Percentiles rank a stretch among this genome's conserved stretches.
Evolutionary conservation across 2,113 vertebrate species (phyloP).

Genomic region (Probosciger aterrimus): DNA sequence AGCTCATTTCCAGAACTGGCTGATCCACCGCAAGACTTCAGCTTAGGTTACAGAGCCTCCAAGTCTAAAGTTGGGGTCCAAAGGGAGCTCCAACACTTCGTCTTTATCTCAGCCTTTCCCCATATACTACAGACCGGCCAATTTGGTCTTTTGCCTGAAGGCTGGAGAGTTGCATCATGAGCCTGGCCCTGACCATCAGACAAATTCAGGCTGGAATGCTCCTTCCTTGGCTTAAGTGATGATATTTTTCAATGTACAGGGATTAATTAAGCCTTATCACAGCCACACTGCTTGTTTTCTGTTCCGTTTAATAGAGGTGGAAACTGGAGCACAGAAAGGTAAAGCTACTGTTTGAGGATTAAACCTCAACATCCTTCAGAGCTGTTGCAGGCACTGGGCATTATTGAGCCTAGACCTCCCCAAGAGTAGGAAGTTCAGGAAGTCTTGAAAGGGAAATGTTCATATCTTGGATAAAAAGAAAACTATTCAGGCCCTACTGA

Average conservation of each 20-base stretch:
- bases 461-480: background rate
- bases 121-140: background rate
- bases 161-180: background rate
- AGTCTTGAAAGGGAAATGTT: background rate
- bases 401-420: background rate
- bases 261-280: constrained; percentile 29
- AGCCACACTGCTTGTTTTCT: background rate
- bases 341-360: background rate
- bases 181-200: background rate
- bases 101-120: background rate
- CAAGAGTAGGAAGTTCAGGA: background rate
- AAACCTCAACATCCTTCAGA: background rate
- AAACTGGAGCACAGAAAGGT: background rate
- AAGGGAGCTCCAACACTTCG: background rate
- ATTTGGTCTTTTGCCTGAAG: constrained; percentile 9
- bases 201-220: background rate
- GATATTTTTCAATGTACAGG: background rate
- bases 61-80: constrained; percentile 34
- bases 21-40: constrained; percentile 8
- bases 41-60: constrained; percentile 22
- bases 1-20: constrained; percentile 39
- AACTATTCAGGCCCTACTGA: background rate
- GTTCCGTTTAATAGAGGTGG: background rate
- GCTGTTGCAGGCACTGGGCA: background rate
- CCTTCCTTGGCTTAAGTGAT: background rate